Conservation (phyloP, 2,888 invertebrate genomes). For the Electrophaes corylata region DNA sequence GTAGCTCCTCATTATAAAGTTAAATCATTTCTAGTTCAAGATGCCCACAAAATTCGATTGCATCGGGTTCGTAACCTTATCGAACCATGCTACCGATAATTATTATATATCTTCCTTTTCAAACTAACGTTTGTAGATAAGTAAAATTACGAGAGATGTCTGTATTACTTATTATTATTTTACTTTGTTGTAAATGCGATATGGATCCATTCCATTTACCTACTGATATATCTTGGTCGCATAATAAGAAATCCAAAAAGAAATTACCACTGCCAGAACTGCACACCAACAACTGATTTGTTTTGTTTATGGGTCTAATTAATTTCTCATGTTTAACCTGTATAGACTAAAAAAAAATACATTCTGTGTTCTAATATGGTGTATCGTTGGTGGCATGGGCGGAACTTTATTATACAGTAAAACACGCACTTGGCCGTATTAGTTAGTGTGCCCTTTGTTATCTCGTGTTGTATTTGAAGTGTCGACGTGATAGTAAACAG, state of each 20-base stretch:
- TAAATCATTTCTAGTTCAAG: not conserved
- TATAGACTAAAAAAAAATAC: no score
- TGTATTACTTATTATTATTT: constrained; percentile 2
- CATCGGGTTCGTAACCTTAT: not conserved
- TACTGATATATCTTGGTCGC: not conserved
- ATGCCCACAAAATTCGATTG: not conserved
- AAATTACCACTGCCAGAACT: no score
- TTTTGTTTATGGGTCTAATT: no score
- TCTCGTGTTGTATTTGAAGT: constrained; percentile 58
- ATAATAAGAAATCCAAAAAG: no score
- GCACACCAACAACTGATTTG: no score
- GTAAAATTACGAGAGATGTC: not conserved
- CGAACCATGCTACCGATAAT: not conserved
- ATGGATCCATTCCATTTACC: constrained; percentile 12
- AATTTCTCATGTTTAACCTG: no score
- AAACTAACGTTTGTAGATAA: constrained; percentile 7
- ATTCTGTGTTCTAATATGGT: no score
- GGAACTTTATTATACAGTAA: constrained; percentile 4
- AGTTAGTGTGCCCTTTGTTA: constrained; percentile 63
- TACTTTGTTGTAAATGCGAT: constrained; percentile 15
- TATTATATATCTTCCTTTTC: not conserved
- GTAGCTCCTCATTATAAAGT: not conserved
- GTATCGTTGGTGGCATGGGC: not conserved
- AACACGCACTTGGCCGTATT: constrained; percentile 22
- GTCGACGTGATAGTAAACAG: constrained; percentile 47